Conservation (phyloP, 1,140 invertebrate species). For the Macrobrachium rosenbergii region DNA sequence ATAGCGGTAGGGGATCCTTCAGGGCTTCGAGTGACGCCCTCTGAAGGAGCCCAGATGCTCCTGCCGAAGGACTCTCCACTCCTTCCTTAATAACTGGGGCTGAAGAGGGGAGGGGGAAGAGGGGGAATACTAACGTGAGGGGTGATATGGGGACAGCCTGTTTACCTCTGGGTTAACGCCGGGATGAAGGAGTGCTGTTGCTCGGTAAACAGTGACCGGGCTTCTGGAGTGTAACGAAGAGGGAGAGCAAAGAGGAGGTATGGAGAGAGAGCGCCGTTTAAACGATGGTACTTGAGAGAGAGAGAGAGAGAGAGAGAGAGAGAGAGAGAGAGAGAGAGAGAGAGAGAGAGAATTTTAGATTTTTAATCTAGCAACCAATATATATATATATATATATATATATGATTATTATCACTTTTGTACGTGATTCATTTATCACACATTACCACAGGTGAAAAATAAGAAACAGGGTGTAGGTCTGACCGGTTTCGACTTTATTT, state of each 20-base stretch:
- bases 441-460: no score
- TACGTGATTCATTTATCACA: no score
- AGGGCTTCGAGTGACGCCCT: neutral
- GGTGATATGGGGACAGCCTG: neutral
- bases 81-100: neutral
- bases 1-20: no score
- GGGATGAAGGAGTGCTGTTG: neutral
- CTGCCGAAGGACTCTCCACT: neutral
- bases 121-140: neutral
- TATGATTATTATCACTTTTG: no score
- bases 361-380: no score
- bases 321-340: neutral
- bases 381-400: no score
- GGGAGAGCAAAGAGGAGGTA: neutral
- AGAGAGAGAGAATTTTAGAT: no score
- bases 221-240: slow-evolving; percentile 11
- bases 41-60: neutral
- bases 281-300: neutral
- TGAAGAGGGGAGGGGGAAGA: neutral
- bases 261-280: neutral
- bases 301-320: neutral
- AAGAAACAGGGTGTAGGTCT: no score
- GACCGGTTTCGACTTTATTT: no score
- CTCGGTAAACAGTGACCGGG: slow-evolving; percentile 33
- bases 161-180: no score